Evolutionary conservation across 92 coral and sea anemone species (phyloP), one percentile per base, ranked within the genome.

Genomic region (Pocillopora meandrina): DNA sequence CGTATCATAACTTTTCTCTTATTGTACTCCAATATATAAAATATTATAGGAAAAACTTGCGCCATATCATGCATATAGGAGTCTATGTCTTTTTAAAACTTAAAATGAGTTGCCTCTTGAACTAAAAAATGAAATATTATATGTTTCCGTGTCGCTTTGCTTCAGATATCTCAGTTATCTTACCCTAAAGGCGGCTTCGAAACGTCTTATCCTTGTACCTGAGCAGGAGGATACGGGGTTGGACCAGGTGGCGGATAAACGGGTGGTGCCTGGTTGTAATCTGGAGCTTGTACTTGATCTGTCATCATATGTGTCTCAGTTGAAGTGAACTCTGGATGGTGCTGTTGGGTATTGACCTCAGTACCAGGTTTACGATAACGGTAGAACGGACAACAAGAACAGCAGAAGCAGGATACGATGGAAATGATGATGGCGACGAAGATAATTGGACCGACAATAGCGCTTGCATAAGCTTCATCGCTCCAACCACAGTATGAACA

Each of bases 361-460:
- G 85, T 13, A 18, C 85, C 85, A 1, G 57, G 85, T 17, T 61
- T 18, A 6, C 85, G 78, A 21, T 71, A 21, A 35, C 85, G 76
- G 85, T 70, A 81, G 26, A 58, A 70, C 69, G 85, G 85, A 35
- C 85, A 81, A 36, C 85, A 81, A 2, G 85, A 67, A 73, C 87
- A 83, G 52, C 69, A 83, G 23, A 13, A 72, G 31, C 87, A 82
- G 9, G 71, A 15, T 20, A 60, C 78, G 14, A 82, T 47, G 36
- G 86, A 82, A 23, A 82, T 49, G 9, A 72, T 64, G 42, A 82
- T 61, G 36, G 19, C 78, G 33, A 71, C 58, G 34, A 80, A 68
- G 66, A 80, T 65, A 9, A 58, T 26, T 26, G 56, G 11, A 71
- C 34, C 58, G 71, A 82, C 20, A 56, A 78, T 35, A 18, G 64